A percentile compares a stretch with the other conserved stretches of the same genome.
These are phyloP conservation scores for Neotoxoptera formosana DNA, from an alignment of 1,140 invertebrate species.

Conservation along the genomic window DNA sequence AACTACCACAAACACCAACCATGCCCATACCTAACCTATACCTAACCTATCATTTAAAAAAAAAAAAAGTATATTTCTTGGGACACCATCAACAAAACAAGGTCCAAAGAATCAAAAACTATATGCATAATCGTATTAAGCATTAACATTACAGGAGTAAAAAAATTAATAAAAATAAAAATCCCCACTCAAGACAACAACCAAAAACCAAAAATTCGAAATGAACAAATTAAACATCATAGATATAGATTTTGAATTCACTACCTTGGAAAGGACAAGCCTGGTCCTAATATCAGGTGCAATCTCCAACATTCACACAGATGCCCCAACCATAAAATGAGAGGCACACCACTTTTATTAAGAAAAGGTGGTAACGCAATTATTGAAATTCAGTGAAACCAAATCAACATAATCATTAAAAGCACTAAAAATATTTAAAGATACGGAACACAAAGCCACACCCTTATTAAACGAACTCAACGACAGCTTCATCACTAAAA, in stretches of 20 bases:
- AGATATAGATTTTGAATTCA: neutral
- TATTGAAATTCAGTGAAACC: fast-evolving
- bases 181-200: no score
- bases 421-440: neutral
- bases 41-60: no score
- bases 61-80: no score
- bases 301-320: neutral
- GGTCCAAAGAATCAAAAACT: no score
- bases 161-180: no score
- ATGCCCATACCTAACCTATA: no score
- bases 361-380: neutral
- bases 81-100: no score
- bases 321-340: neutral
- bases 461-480: neutral
- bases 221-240: no score
- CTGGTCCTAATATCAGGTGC: neutral
- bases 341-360: neutral
- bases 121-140: no score
- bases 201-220: no score
- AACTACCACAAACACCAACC: no score
- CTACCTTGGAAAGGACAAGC: neutral
- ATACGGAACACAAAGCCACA: neutral
- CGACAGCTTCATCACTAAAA: neutral
- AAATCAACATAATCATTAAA: neutral
- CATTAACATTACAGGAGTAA: no score